Conservation (phyloP, 2,113 vertebrate genomes). For the Grammomys dolichurus region DNA sequence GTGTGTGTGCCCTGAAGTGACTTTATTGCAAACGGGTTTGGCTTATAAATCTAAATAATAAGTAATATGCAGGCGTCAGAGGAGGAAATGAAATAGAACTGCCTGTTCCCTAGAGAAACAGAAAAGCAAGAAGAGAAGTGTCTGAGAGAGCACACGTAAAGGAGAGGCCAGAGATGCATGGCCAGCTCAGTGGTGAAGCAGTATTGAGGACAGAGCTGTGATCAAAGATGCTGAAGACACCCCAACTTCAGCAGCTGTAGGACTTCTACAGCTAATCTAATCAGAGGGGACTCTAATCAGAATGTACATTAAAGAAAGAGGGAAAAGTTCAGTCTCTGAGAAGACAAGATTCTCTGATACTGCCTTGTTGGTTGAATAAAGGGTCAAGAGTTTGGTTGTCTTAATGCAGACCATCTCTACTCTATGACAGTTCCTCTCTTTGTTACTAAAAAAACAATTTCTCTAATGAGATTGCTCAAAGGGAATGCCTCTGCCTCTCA, state of each 20-base stretch:
- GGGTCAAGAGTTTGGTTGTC: fast-evolving
- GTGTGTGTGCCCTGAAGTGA: constrained; percentile 73
- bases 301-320: fast-evolving
- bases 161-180: fast-evolving
- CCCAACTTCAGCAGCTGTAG: not conserved
- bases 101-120: constrained; percentile 69
- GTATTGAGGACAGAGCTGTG: not conserved
- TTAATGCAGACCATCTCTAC: no score
- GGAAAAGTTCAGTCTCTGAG: fast-evolving
- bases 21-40: constrained; percentile 79
- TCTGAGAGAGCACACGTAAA: not conserved
- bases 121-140: not conserved
- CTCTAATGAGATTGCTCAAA: not conserved
- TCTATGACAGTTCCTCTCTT: no score
- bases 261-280: no score
- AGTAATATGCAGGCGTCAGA: constrained; percentile 69
- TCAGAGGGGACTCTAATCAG: no score
- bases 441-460: not conserved
- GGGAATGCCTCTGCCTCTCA: not conserved
- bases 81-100: constrained; percentile 55
- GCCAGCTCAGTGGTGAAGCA: not conserved
- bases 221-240: not conserved
- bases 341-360: fast-evolving
- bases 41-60: constrained; percentile 80
- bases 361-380: fast-evolving